These are phyloP conservation scores for Drosophila santomea DNA, from an alignment of 1,140 invertebrate genomes.

Conservation along the genomic window DNA sequence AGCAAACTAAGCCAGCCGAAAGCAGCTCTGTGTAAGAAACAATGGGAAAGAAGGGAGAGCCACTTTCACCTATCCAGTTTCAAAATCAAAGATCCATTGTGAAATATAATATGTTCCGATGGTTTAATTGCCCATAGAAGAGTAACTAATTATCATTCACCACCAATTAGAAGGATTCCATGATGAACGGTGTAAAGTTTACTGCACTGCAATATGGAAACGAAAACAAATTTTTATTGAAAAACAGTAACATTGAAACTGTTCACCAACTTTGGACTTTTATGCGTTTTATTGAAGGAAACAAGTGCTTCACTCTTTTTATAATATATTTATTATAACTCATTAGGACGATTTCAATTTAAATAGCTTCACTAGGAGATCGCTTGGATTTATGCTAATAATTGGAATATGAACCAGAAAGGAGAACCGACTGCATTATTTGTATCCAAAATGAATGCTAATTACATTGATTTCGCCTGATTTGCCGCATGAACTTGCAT, in stretches of 20 bases:
- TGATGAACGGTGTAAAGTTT: no score
- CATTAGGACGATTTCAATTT: background rate
- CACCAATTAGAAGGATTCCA: no score
- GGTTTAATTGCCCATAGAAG: background rate
- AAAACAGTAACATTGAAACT: no score
- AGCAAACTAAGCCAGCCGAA: background rate
- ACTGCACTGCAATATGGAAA: no score
- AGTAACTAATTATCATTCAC: background rate
- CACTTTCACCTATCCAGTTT: background rate
- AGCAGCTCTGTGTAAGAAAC: background rate
- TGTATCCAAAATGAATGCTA: slow-evolving; percentile 51
- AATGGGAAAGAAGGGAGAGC: background rate
- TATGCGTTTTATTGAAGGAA: no score
- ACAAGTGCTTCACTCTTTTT: no score
- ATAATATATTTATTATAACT: background rate
- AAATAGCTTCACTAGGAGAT: background rate
- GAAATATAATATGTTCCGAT: background rate
- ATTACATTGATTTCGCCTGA: slow-evolving; percentile 51
- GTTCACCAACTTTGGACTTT: no score
- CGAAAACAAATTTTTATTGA: no score
- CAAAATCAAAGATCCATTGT: no score
- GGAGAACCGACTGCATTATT: slow-evolving; percentile 43
- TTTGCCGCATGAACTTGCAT: slow-evolving; percentile 38
- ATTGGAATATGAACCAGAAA: slow-evolving; percentile 16
- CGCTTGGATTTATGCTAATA: slow-evolving; percentile 9